phyloP scores from a whole-genome alignment of 2,888 invertebrate genomes.

The Seira sanloemensis region DNA sequence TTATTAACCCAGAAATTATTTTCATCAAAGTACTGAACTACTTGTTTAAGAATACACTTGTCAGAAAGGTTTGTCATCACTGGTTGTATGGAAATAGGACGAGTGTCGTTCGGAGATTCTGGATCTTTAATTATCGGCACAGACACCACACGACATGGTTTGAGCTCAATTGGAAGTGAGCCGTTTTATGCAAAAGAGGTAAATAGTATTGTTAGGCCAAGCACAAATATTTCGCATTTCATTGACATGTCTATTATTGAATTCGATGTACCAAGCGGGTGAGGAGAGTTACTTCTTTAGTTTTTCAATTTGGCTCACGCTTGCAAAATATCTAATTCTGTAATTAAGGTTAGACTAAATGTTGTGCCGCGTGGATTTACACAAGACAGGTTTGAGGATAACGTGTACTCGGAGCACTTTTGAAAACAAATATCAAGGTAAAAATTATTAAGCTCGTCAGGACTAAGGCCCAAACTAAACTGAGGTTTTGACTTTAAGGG shows the following conservation, averaged over 20 bases:
- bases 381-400: too few species aligned
- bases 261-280: constrained; percentile 21
- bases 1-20: constrained; percentile 15
- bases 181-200: not conserved
- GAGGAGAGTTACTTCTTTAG: not conserved
- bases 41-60: constrained; percentile 20
- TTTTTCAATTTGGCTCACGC: constrained; percentile 41
- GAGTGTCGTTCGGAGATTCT: constrained; percentile 19
- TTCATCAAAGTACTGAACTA: constrained; percentile 15
- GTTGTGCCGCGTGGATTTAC: too few species aligned
- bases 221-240: constrained; percentile 3
- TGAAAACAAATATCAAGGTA: too few species aligned
- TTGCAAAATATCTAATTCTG: not conserved
- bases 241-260: not conserved
- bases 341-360: not conserved
- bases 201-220: not conserved
- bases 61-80: constrained; percentile 43
- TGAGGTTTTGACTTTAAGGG: too few species aligned
- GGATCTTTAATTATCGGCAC: constrained; percentile 32
- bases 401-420: too few species aligned
- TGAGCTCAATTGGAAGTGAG: constrained; percentile 11
- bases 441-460: too few species aligned
- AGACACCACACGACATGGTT: constrained; percentile 4
- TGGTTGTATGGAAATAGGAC: constrained; percentile 38
- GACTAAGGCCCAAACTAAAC: too few species aligned